Base-by-base conservation (phyloP, 2,888 invertebrate species). In the Tortricodes alternella region DNA sequence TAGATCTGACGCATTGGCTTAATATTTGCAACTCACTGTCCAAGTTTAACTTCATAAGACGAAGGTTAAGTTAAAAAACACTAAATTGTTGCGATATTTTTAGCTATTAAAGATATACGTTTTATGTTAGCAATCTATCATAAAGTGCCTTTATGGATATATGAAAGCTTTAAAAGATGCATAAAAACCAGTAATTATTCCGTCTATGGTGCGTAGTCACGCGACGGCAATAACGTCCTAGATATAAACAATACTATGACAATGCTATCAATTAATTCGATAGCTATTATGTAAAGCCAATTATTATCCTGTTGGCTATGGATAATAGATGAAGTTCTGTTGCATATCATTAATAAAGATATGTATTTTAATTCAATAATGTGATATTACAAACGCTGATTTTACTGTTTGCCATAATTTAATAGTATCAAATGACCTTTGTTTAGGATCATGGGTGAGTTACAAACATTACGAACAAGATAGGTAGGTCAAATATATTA, bases 51-150 rank as follows among this genome's bases (percentile, higher is more conserved):
- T 29, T 13, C 9, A 13, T 8, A 11, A 29, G 15, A 18, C 18
- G 38, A 21, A 49, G 38, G 49, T 39, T 39, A 39, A 29, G 29
- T 29, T 19, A n/a, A 39, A 37, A 39, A 7, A 32, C 11, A 23
- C 34, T 29, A 19, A 32, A 7, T 23, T 34, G 34, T 39, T 41
- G 13, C 24, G 24, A 41, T 46, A 48, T 53, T 41, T 46, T 39
- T 53, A 19, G 39, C 38, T 29, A 34, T 34, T 34, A 16, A 18
- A n/a, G 18, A 50, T 23, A 48, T 13, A 19, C 44, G 34, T 53
- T 58, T 58, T 48, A 48, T 58, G 39, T 44, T 27, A 50, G 44
- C 23, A 56, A 50, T 50, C 32, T 50, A 56, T 56, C 49, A 56
- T 56, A 50, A 38, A 56, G n/a, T 27, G n/a, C 13, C 32, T 56